Evolutionary conservation across 1,140 invertebrate genomes (phyloP).

Genomic region (Onthophagus taurus): DNA sequence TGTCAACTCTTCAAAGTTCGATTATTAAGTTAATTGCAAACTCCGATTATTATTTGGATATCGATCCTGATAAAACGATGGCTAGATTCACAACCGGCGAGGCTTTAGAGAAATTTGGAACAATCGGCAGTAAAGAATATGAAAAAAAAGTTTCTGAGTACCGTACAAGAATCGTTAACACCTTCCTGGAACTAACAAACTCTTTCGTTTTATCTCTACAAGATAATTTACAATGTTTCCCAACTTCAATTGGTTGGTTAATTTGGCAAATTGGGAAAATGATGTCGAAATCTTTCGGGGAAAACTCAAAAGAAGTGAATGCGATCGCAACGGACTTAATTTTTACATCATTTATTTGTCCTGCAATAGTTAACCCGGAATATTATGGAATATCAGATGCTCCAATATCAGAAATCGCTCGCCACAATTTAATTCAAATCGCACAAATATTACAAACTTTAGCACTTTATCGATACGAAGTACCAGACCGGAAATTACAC

Average conservation of each 20-base stretch:
- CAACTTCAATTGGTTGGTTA: constrained; percentile 69
- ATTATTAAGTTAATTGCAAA: constrained; percentile 89
- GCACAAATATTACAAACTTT: constrained; percentile 87
- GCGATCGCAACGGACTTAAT: constrained; percentile 87
- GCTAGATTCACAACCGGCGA: constrained; percentile 59
- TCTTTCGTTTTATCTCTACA: constrained; percentile 77
- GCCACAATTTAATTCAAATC: constrained; percentile 88
- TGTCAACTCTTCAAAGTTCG: constrained; percentile 81
- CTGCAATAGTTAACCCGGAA: constrained; percentile 93
- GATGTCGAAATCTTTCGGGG: constrained; percentile 51
- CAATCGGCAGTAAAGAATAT: constrained; percentile 60
- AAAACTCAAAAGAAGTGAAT: constrained; percentile 57
- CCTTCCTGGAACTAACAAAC: constrained; percentile 69
- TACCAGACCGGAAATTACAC: constrained; percentile 59
- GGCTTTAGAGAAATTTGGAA: constrained; percentile 68
- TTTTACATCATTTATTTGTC: constrained; percentile 91
- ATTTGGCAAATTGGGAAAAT: constrained; percentile 66
- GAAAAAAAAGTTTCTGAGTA: constrained; percentile 63
- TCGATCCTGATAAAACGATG: constrained; percentile 77
- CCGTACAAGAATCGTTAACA: constrained; percentile 67
- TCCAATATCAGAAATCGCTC: constrained; percentile 80
- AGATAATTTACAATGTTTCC: constrained; percentile 87
- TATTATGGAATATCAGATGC: constrained; percentile 91
- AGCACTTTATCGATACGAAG: constrained; percentile 74
- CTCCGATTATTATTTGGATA: constrained; percentile 85